Evolutionary conservation across 1,140 invertebrate species (phyloP).

Genomic region (Calycopis cecrops): DNA sequence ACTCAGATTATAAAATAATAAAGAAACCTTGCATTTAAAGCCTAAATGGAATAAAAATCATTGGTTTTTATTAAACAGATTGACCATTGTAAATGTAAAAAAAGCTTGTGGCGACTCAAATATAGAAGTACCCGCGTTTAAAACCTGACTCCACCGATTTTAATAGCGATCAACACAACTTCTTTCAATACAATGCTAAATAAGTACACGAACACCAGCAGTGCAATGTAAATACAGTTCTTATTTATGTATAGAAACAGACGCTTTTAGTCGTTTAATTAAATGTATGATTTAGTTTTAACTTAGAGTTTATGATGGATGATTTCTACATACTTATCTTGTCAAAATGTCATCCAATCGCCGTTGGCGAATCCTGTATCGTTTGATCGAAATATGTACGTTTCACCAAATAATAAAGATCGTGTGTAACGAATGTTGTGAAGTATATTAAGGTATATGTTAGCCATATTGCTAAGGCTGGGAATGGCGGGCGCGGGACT

Average conservation of each 20-base stretch:
- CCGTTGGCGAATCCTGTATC: not conserved
- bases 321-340: slow-evolving; percentile 2
- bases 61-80: too few relatives aligned
- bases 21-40: too few relatives aligned
- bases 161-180: not conserved
- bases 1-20: too few relatives aligned
- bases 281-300: slow-evolving; percentile 1
- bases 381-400: not conserved
- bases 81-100: too few relatives aligned
- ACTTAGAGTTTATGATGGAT: not conserved
- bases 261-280: slow-evolving; percentile 27
- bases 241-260: slow-evolving; percentile 44
- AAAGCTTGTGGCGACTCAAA: too few relatives aligned
- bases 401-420: slow-evolving; percentile 20
- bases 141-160: too few relatives aligned
- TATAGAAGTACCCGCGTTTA: too few relatives aligned
- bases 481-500: slow-evolving; percentile 1
- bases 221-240: slow-evolving; percentile 57
- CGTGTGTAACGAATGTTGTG: slow-evolving; percentile 18
- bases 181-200: slow-evolving; percentile 9
- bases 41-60: too few relatives aligned
- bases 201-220: slow-evolving; percentile 37
- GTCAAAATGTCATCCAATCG: slow-evolving; percentile 1
- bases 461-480: slow-evolving; percentile 53
- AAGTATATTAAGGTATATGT: slow-evolving; percentile 35